Base-by-base conservation (phyloP, 2,113 vertebrate genomes). In the Corvus cornix region DNA sequence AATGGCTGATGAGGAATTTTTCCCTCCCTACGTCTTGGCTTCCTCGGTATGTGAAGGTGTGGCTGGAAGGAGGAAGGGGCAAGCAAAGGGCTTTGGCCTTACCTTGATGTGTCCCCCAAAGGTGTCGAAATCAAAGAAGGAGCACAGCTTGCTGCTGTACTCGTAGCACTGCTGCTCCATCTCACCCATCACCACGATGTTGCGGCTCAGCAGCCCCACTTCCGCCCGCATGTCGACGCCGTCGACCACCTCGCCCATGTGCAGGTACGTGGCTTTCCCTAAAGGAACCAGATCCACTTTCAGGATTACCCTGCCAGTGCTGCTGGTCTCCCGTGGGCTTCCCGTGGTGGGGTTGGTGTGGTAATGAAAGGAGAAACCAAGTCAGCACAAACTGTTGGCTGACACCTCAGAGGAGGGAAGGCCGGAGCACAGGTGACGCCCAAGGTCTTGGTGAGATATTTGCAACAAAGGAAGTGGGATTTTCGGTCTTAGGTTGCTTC, bases 61-160 rank as follows among this genome's bases (percentile, higher is more conserved):
- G 74, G 26, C 44, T 74, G 53, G 44, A 51, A 10, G 43, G 53
- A 90, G 58, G 10, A 55, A 88, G 28, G 41, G 39, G 51, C 69
- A 68, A 84, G 56, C 33, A 49, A 39, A 81, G 28, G 21, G 33
- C 82, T 53, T 48, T 18, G 48, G 51, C 10, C 72, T 6, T 98
- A 99, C 99, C 99, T 99, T 99, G 75, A 99, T 92, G 89, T 99
- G 99, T 63, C 99, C 99, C 9, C 99, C 99, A 13, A 99, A 99
- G 26, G 99, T 99, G 93, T 99, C 99, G 0, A 99, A 99, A 95
- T 97, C 90, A 46, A 99, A 99, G 98, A 99, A 99, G 96, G 97
- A 98, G 98, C 99, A 99, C 73, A 99, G 80, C 67, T 99, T 98
- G 23, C 94, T 98, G 93, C 95, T 97, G 37, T 99, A 98, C 52